A percentile compares a stretch with the other conserved stretches of the same genome.
phyloP scores from a whole-genome alignment of 1,140 invertebrate species.

The Kradibia gibbosae region DNA sequence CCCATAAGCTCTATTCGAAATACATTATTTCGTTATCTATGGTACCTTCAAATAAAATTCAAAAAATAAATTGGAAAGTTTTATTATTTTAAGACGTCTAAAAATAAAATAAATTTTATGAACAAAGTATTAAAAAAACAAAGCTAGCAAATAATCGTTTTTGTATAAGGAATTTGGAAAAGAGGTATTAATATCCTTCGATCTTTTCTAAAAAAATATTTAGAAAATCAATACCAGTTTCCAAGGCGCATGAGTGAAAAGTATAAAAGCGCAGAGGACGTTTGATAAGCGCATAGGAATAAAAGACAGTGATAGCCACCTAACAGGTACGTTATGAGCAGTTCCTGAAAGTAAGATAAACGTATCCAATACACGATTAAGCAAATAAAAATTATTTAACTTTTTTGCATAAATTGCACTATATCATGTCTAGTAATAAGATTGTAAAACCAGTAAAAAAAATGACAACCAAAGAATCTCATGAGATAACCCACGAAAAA shows the following conservation, averaged over 20 bases:
- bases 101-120: too few species aligned
- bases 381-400: too few species aligned
- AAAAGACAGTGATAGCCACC: not conserved
- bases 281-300: not conserved
- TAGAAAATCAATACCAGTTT: not conserved
- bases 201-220: too few species aligned
- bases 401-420: not conserved
- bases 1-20: too few species aligned
- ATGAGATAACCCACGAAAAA: slow-evolving; percentile 70
- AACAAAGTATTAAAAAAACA: too few species aligned
- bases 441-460: slow-evolving; percentile 66
- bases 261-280: not conserved
- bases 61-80: too few species aligned
- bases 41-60: too few species aligned
- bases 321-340: not conserved
- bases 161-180: too few species aligned
- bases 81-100: too few species aligned
- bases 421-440: slow-evolving; percentile 65
- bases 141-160: too few species aligned
- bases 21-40: too few species aligned
- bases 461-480: slow-evolving; percentile 65
- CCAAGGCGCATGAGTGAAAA: not conserved
- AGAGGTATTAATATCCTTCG: too few species aligned
- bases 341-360: not conserved
- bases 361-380: not conserved